phyloP scores from a whole-genome alignment of 2,113 vertebrate species.

The Coptodon rendalli region DNA sequence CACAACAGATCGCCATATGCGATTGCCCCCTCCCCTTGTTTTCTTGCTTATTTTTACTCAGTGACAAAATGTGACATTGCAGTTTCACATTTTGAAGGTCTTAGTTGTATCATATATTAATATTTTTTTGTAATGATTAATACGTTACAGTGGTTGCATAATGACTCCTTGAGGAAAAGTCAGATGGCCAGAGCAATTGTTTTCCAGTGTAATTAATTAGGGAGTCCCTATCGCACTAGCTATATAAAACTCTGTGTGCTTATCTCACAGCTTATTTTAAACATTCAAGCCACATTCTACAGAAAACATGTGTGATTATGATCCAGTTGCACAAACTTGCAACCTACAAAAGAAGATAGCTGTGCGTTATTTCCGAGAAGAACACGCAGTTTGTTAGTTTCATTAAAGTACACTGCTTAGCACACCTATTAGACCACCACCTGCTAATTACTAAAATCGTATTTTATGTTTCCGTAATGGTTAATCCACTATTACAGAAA shows the following conservation, averaged over 20 bases:
- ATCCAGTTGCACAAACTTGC: neutral
- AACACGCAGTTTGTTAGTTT: neutral
- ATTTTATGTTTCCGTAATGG: neutral
- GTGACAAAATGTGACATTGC: neutral
- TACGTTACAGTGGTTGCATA: neutral
- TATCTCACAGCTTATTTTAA: neutral
- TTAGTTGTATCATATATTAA: neutral
- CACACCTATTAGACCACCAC: neutral
- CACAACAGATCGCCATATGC: constrained; percentile 49
- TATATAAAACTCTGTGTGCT: neutral
- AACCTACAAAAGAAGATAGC: neutral
- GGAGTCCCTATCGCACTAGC: neutral
- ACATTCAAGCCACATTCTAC: neutral
- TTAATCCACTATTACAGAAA: neutral
- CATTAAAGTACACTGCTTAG: neutral
- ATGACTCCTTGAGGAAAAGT: neutral
- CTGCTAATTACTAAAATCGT: neutral
- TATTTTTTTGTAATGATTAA: neutral
- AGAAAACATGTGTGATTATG: neutral
- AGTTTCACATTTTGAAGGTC: neutral
- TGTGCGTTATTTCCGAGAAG: neutral
- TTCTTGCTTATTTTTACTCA: neutral
- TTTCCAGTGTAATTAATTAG: neutral
- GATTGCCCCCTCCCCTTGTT: neutral
- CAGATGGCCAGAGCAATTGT: neutral